Conservation (phyloP, 2,797 vertebrate genomes). For the Falco concolor region DNA sequence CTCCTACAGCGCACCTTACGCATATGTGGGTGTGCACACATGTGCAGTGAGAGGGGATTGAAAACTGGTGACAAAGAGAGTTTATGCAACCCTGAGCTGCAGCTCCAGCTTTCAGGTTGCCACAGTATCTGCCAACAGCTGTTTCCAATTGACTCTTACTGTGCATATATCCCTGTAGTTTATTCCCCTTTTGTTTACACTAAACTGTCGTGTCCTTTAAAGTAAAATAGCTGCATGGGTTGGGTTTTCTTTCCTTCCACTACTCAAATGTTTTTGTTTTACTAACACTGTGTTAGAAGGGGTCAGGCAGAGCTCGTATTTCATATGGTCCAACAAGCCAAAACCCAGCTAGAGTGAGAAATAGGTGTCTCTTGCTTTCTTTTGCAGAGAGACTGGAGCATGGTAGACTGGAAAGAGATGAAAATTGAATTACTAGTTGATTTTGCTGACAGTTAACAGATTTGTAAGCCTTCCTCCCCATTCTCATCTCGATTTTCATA, state of each 20-base stretch:
- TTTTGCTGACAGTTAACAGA: background rate
- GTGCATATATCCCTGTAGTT: slow-evolving; percentile 64
- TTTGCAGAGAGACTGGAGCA: background rate
- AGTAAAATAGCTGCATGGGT: slow-evolving; percentile 63
- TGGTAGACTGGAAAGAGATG: background rate
- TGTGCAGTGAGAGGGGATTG: background rate
- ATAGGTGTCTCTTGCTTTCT: slow-evolving; percentile 5
- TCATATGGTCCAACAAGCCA: slow-evolving; percentile 48
- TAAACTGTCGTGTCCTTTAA: slow-evolving; percentile 58
- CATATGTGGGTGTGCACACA: background rate
- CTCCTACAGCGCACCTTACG: background rate
- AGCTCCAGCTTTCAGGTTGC: slow-evolving; percentile 32
- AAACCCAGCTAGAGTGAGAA: slow-evolving; percentile 34
- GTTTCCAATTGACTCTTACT: slow-evolving; percentile 59
- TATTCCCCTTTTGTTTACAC: slow-evolving; percentile 66
- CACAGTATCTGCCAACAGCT: slow-evolving; percentile 49
- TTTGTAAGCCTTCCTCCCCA: background rate
- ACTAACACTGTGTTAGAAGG: slow-evolving; percentile 63
- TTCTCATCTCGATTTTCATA: background rate
- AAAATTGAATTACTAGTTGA: background rate
- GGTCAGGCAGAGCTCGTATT: slow-evolving; percentile 60
- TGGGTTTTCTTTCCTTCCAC: slow-evolving; percentile 48
- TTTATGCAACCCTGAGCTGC: background rate
- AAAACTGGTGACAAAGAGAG: slow-evolving; percentile 2
- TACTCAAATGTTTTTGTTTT: slow-evolving; percentile 67